A percentile compares a stretch with the other conserved stretches of the same genome.
Conservation (phyloP, 2,888 invertebrate genomes). For the Peribatodes rhomboidaria region DNA sequence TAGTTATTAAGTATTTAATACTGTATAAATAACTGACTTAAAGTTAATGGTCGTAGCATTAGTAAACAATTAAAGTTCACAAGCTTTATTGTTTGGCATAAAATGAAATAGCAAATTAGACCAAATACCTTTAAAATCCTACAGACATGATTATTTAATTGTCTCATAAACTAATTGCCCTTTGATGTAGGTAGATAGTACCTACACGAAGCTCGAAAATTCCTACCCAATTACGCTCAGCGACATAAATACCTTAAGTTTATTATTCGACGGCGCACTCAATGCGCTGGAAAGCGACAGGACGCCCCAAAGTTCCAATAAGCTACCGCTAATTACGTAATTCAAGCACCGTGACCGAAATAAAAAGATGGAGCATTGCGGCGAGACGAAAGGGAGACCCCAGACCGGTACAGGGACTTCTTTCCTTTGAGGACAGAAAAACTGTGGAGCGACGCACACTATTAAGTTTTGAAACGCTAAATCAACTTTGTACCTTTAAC, state of each 20-base stretch:
- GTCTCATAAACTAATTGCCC: too few species aligned
- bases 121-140: too few species aligned
- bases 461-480: not conserved
- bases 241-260: slow-evolving; percentile 52
- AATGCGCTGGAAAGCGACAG: slow-evolving; percentile 69
- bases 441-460: slow-evolving; percentile 16
- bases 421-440: slow-evolving; percentile 38
- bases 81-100: too few species aligned
- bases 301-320: slow-evolving; percentile 71
- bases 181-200: not conserved
- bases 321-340: slow-evolving; percentile 81
- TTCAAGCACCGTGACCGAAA: slow-evolving; percentile 80
- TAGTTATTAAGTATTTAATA: too few species aligned
- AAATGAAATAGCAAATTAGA: too few species aligned
- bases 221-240: slow-evolving; percentile 46
- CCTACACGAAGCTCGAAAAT: slow-evolving; percentile 26
- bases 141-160: too few species aligned
- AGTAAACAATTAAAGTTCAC: too few species aligned
- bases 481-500: too few species aligned
- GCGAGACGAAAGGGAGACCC: slow-evolving; percentile 65
- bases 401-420: slow-evolving; percentile 22
- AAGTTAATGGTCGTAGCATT: too few species aligned
- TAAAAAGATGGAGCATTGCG: slow-evolving; percentile 75
- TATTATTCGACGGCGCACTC: slow-evolving; percentile 63
- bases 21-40: too few species aligned